Percentiles rank a stretch among this genome's conserved stretches.
Evolutionary conservation across 2,113 vertebrate species (phyloP).

Genomic region (Etheostoma cragini): DNA sequence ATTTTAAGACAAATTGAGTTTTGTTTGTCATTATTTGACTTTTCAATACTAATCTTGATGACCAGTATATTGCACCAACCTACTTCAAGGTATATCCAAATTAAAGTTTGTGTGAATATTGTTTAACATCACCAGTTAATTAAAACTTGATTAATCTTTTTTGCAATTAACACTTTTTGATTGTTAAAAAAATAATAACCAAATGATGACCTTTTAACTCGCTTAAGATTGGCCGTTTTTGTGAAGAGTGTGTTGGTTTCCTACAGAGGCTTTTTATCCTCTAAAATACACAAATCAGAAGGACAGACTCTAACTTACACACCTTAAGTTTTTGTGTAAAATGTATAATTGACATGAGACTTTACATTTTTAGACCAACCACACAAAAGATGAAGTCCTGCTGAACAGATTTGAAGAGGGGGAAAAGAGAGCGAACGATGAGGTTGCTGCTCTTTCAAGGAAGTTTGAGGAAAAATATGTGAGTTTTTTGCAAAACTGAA

Average conservation of each 20-base stretch:
- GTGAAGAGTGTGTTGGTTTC: neutral
- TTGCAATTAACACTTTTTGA: neutral
- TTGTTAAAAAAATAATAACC: neutral
- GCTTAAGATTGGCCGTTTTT: neutral
- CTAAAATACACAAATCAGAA: neutral
- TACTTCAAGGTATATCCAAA: neutral
- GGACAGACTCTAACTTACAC: neutral
- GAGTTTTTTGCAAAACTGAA: slow-evolving; percentile 58
- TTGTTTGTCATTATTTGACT: too few relatives aligned
- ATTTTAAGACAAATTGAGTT: neutral
- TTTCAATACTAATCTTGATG: too few relatives aligned
- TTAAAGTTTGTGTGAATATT: neutral
- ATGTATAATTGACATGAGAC: neutral
- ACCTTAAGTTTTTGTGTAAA: neutral
- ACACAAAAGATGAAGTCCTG: slow-evolving; percentile 36
- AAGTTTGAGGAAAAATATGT: slow-evolving; percentile 94
- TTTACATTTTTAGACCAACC: slow-evolving; percentile 22
- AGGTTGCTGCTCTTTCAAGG: slow-evolving; percentile 86
- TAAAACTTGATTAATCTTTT: neutral
- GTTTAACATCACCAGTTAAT: neutral
- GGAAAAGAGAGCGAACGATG: slow-evolving; percentile 84
- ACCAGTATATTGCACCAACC: neutral
- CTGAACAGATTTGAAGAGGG: slow-evolving; percentile 76
- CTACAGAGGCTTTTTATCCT: neutral
- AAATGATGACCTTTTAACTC: neutral